Percentiles rank a stretch among this genome's conserved stretches.
Conservation (phyloP, 2,888 invertebrate species). For the Latrodectus hesperus region DNA sequence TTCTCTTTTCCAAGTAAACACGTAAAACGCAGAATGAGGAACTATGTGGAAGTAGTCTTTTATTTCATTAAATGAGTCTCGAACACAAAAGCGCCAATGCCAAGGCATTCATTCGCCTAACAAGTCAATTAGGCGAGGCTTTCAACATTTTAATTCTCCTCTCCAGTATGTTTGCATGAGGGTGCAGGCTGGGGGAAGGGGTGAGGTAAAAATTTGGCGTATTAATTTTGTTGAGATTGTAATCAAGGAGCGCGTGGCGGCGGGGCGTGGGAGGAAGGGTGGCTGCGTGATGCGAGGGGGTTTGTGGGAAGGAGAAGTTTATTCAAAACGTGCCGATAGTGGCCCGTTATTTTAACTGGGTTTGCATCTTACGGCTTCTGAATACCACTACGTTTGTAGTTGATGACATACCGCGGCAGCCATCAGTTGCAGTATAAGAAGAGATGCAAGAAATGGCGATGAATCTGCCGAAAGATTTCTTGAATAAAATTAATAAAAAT, state of each 20-base stretch:
- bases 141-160: slow-evolving; percentile 68
- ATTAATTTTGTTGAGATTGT: slow-evolving; percentile 69
- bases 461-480: slow-evolving; percentile 3
- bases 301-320: slow-evolving; percentile 28
- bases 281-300: background rate
- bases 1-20: background rate
- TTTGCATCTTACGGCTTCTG: slow-evolving; percentile 54
- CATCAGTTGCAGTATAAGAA: slow-evolving; percentile 16
- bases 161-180: slow-evolving; percentile 1
- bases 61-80: slow-evolving; percentile 61
- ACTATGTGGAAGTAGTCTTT: slow-evolving; percentile 12
- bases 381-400: slow-evolving; percentile 50
- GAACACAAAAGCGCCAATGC: slow-evolving; percentile 61
- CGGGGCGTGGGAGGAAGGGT: background rate
- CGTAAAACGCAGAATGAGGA: background rate
- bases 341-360: slow-evolving; percentile 65
- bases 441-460: slow-evolving; percentile 38
- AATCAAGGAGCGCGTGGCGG: slow-evolving; percentile 55
- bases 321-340: slow-evolving; percentile 66
- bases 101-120: slow-evolving; percentile 64
- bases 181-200: background rate
- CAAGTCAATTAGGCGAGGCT: slow-evolving; percentile 68
- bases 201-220: slow-evolving; percentile 64
- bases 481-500: no score
- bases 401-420: slow-evolving; percentile 64